phyloP scores from a whole-genome alignment of 2,113 vertebrate genomes.

The Callaeas wilsoni region DNA sequence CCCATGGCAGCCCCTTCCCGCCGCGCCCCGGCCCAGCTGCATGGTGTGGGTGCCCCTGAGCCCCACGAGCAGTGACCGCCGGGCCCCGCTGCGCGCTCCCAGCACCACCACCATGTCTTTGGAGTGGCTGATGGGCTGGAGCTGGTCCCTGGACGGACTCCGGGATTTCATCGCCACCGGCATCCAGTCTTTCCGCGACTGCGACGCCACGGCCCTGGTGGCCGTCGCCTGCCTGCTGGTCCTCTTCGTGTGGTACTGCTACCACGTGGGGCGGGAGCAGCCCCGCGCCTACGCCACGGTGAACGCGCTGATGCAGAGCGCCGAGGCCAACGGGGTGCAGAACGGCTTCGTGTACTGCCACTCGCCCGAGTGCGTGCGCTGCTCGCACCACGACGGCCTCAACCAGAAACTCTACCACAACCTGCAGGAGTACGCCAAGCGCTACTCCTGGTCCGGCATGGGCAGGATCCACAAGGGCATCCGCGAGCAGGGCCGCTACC shows the following conservation, averaged over 20 bases:
- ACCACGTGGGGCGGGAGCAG: constrained; percentile 93
- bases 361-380: constrained; percentile 87
- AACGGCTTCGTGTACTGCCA: constrained; percentile 90
- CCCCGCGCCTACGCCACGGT: constrained; percentile 74
- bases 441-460: constrained; percentile 98
- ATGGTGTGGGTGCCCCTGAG: constrained; percentile 52
- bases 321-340: constrained; percentile 77
- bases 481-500: constrained; percentile 90
- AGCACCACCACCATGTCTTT: constrained; percentile 63
- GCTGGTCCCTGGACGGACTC: constrained; percentile 87
- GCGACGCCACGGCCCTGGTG: constrained; percentile 80
- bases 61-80: constrained; percentile 38
- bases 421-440: constrained; percentile 97
- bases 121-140: constrained; percentile 78
- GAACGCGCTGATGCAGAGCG: constrained; percentile 70
- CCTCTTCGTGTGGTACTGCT: constrained; percentile 96
- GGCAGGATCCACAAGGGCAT: constrained; percentile 96
- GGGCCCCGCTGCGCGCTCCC: neutral
- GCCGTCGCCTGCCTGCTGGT: constrained; percentile 83
- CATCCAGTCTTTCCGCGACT: constrained; percentile 91
- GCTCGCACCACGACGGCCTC: constrained; percentile 82
- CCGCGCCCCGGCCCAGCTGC: neutral
- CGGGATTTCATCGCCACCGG: constrained; percentile 85
- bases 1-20: neutral
- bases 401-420: constrained; percentile 97